A percentile compares a stretch with the other conserved stretches of the same genome.
These are phyloP conservation scores for Acromyrmex charruanus DNA, from an alignment of 1,140 invertebrate species.

Conservation along the genomic window DNA sequence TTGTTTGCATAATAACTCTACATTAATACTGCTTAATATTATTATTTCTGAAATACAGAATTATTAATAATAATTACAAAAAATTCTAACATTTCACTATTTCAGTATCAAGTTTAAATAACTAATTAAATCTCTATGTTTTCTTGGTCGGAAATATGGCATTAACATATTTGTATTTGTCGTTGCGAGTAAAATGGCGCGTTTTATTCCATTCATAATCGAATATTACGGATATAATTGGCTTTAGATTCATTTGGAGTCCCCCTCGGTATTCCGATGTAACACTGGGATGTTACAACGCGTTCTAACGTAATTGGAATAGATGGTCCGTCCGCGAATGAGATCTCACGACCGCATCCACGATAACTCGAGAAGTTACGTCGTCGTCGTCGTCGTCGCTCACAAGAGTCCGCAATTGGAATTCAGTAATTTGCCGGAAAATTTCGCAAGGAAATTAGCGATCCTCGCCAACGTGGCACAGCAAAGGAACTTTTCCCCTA, in stretches of 20 bases:
- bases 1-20: slow-evolving; percentile 22
- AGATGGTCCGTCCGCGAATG: slow-evolving; percentile 49
- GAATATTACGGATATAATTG: slow-evolving; percentile 43
- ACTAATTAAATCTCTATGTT: not conserved
- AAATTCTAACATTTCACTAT: not conserved
- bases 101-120: not conserved
- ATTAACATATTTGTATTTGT: too few species aligned
- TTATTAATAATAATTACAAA: not conserved
- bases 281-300: slow-evolving; percentile 39
- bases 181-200: not conserved
- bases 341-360: slow-evolving; percentile 22
- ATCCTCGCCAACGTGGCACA: not conserved
- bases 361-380: slow-evolving; percentile 55
- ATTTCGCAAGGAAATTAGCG: slow-evolving; percentile 55
- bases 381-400: slow-evolving; percentile 1
- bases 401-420: slow-evolving; percentile 44
- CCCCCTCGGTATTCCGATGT: slow-evolving; percentile 9
- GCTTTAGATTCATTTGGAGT: slow-evolving; percentile 1
- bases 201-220: slow-evolving; percentile 22
- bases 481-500: slow-evolving; percentile 5
- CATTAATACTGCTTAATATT: slow-evolving; percentile 10
- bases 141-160: not conserved
- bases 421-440: slow-evolving; percentile 26
- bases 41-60: slow-evolving; percentile 13
- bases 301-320: slow-evolving; percentile 35